Base-by-base conservation (phyloP, 2,113 vertebrate genomes). In the Nesogale talazaci region DNA sequence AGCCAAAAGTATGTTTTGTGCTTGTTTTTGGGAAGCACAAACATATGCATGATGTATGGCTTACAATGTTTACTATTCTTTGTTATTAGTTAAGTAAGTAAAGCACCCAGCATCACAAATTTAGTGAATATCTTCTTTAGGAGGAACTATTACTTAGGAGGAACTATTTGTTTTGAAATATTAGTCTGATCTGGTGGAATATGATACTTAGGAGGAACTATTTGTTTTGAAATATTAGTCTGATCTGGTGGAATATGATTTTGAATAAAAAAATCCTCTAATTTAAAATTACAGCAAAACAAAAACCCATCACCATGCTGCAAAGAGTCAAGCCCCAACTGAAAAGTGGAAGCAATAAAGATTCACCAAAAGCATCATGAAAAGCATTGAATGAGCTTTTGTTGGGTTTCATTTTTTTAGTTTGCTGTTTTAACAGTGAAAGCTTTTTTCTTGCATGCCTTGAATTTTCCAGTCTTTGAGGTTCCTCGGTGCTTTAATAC, bases 191-290 rank as follows among this genome's bases (percentile, higher is more conserved):
- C 38, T 59, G 20, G 80, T 59, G 20, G 57, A 85, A 80, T 15
- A 52, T 19, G 69, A 34, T 4, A 67, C 78, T 79, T 72, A 93
- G 82, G 31, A 81, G 59, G 2, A 69, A 36, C 4, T 59, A 8
- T 75, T 93, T 84, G 31, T 83, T 95, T 95, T 27, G 38, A 94
- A 75, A 74, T 78, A 77, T 56, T 82, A 85, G 29, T 79, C 31
- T 77, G 61, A 81, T 78, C 38, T 59, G 20, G 80, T 59, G 20
- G 57, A 85, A 46, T 36, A 0, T 15, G 61, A 82, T 75, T 36
- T 17, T 95, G 83, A 88, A 92, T 93, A 86, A 85, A n/a, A 27
- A 4, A 52, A 14, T 36, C 6, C 4, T 22, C 69, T 76, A 94
- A 40, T 78, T 83, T 83, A 70, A 88, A 83, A 61, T 81, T 74